Base-by-base conservation (phyloP, 2,797 vertebrate species). In the Phrynocephalus guinanensis region DNA sequence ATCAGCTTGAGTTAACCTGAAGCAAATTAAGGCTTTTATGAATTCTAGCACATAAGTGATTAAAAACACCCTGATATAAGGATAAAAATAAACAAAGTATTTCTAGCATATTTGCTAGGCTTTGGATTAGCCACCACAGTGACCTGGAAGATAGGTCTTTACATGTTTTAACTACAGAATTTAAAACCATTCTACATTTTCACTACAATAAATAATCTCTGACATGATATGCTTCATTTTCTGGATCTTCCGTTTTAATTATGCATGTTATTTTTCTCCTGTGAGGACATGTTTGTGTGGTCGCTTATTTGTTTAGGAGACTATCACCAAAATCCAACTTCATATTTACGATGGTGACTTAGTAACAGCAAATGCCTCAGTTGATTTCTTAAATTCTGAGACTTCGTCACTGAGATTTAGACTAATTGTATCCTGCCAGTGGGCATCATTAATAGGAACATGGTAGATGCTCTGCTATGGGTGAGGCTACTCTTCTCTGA, bases 1-100 rank as follows among this genome's bases (percentile, higher is more conserved):
- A 96, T 96, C 96, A 96, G 94, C 96, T 95, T 96, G 95, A 96
- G 96, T 95, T 95, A 96, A 93, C 96, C 95, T 96, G 96, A 95
- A 95, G 93, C 93, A 97, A 93, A 96, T 96, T 95, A 96, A 95
- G 94, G 92, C 95, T 93, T 90, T 88, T 93, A 94, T 93, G 95
- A 96, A 84, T 95, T 95, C 93, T 95, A 95, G 86, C 93, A 94
- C 92, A 13, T 92, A 95, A 95, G 91, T 95, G 93, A 94, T 91
- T 94, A 93, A 77, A 93, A 95, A 93, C 90, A 44, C 18, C 91
- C 93, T 93, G 83, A 88, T 92, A 96, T 94, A 91, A 93, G 88
- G 93, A 92, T 95, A 94, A 95, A 96, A 94, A 88, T 89, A 94
- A 96, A 93, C 91, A 94, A 92, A 82, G 6, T 93, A 76, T 94